Percentiles rank a stretch among this genome's conserved stretches.
phyloP scores from a whole-genome alignment of 2,113 vertebrate species.

The Oncorhynchus clarkii region DNA sequence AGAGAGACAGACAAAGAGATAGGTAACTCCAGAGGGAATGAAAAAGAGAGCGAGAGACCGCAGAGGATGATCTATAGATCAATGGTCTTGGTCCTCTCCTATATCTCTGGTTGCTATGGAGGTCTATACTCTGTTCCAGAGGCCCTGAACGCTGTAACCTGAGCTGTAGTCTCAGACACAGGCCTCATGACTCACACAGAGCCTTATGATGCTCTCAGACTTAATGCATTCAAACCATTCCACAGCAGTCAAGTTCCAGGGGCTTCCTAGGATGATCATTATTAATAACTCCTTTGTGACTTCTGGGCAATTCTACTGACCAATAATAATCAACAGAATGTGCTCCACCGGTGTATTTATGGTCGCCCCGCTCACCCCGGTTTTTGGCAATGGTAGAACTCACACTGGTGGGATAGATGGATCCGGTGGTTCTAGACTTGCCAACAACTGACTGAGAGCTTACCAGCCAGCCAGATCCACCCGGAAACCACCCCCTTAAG shows the following conservation, averaged over 20 bases:
- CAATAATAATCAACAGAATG: too few species aligned
- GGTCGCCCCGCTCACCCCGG: slow-evolving; percentile 48
- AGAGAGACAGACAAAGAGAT: background rate
- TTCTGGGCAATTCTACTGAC: too few species aligned
- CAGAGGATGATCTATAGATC: slow-evolving; percentile 20
- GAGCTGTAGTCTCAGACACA: slow-evolving; percentile 23
- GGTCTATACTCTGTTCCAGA: slow-evolving; percentile 28
- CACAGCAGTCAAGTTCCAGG: too few species aligned
- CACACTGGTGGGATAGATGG: slow-evolving; percentile 86
- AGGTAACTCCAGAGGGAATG: background rate
- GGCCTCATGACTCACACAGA: background rate
- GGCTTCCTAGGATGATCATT: too few species aligned
- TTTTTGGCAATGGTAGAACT: slow-evolving; percentile 92
- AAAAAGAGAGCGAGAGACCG: background rate
- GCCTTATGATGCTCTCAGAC: background rate
- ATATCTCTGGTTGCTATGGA: slow-evolving; percentile 52
- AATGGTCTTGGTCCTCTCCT: slow-evolving; percentile 35
- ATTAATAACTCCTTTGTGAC: too few species aligned
- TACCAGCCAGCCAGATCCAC: slow-evolving; percentile 9
- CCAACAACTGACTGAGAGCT: slow-evolving; percentile 81
- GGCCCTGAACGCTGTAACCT: slow-evolving; percentile 42
- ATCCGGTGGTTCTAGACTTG: slow-evolving; percentile 93
- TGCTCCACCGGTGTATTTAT: slow-evolving; percentile 4
- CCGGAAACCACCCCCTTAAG: background rate
- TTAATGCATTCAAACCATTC: too few species aligned